phyloP scores from a whole-genome alignment of 2,888 invertebrate genomes.

The Atrina japonica region DNA sequence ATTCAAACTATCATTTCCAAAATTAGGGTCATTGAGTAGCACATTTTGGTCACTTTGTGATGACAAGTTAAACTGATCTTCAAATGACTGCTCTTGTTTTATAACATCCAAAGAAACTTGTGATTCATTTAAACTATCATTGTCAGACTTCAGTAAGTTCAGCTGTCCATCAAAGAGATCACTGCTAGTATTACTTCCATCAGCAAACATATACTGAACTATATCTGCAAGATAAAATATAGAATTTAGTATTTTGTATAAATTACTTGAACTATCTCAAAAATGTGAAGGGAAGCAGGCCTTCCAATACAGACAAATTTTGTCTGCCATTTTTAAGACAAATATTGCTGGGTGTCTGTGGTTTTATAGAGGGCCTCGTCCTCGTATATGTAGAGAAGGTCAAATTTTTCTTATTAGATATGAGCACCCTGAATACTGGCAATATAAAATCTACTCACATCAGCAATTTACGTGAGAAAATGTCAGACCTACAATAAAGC shows the following conservation, averaged over 20 bases:
- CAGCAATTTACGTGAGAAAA: too few species aligned
- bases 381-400: too few species aligned
- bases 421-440: too few species aligned
- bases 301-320: too few species aligned
- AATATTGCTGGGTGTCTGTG: too few species aligned
- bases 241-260: background rate
- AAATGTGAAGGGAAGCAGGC: too few species aligned
- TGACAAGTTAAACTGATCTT: slow-evolving; percentile 36
- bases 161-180: slow-evolving; percentile 59
- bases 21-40: slow-evolving; percentile 28
- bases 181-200: slow-evolving; percentile 50
- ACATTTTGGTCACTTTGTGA: slow-evolving; percentile 17
- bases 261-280: background rate
- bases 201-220: slow-evolving; percentile 71
- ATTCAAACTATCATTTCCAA: slow-evolving; percentile 23
- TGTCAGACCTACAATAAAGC: too few species aligned
- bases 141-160: slow-evolving; percentile 9
- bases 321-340: background rate
- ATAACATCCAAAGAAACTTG: slow-evolving; percentile 19
- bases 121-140: slow-evolving; percentile 13
- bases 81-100: slow-evolving; percentile 39
- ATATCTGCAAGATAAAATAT: slow-evolving; percentile 61
- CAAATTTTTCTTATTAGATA: too few species aligned
- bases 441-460: too few species aligned
- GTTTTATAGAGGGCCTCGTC: too few species aligned